Percentiles rank a stretch among this genome's conserved stretches.
These are phyloP conservation scores for Homarus americanus DNA, from an alignment of 1,140 invertebrate genomes.

Conservation along the genomic window DNA sequence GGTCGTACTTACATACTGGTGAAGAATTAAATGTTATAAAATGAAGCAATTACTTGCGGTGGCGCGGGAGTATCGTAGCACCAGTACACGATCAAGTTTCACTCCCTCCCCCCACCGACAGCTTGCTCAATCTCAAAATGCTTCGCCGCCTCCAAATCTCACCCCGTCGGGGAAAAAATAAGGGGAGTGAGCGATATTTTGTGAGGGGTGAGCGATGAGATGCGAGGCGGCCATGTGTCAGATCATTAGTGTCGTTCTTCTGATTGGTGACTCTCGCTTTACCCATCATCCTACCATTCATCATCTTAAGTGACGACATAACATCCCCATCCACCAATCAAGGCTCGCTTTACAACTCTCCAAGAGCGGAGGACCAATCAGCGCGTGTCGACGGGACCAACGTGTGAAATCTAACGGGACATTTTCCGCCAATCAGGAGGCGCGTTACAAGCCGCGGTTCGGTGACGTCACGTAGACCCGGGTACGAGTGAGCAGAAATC, in stretches of 20 bases:
- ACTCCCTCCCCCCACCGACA: constrained; percentile 27
- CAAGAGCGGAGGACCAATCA: constrained; percentile 61
- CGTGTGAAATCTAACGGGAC: constrained; percentile 74
- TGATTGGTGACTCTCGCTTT: constrained; percentile 75
- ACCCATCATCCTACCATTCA: constrained; percentile 75
- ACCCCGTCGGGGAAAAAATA: constrained; percentile 22
- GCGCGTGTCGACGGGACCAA: constrained; percentile 51
- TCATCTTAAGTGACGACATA: constrained; percentile 75
- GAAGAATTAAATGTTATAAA: constrained; percentile 61
- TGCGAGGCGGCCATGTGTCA: constrained; percentile 72
- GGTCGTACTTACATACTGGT: not conserved
- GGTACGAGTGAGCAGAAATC: constrained; percentile 73
- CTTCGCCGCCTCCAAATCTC: constrained; percentile 55
- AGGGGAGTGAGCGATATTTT: constrained; percentile 67
- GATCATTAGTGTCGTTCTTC: constrained; percentile 75
- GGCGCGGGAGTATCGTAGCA: constrained; percentile 9
- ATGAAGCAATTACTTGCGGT: constrained; percentile 52
- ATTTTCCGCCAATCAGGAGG: constrained; percentile 64
- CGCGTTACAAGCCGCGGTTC: constrained; percentile 58
- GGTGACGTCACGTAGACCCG: constrained; percentile 66
- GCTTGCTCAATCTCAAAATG: constrained; percentile 50
- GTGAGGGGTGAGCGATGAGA: constrained; percentile 66
- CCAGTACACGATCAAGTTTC: constrained; percentile 54
- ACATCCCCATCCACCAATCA: constrained; percentile 74
- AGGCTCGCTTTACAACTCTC: constrained; percentile 68